phyloP scores from a whole-genome alignment of 1,140 invertebrate genomes.

The Bombus sylvicola region DNA sequence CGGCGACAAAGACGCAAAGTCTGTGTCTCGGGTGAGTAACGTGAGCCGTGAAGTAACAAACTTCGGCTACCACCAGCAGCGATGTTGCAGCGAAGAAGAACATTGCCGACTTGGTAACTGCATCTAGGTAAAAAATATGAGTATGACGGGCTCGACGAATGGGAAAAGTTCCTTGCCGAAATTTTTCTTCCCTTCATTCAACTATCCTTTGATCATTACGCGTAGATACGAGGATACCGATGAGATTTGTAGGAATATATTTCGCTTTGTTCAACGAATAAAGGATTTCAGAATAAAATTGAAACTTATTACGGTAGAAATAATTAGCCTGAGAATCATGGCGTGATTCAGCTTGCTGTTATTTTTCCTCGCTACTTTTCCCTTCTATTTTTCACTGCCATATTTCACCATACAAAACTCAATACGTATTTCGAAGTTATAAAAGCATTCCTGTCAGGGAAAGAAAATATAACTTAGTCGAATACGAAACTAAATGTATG shows the following conservation, averaged over 20 bases:
- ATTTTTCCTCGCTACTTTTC: no score
- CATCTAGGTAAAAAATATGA: slow-evolving; percentile 82
- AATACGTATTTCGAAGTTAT: no score
- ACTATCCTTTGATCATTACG: background rate
- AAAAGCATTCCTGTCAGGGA: no score
- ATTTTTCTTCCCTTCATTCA: background rate
- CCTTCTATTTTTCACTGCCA: no score
- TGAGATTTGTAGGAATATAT: background rate
- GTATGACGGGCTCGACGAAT: slow-evolving; percentile 28
- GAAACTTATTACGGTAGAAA: background rate
- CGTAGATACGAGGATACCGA: background rate
- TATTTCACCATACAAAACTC: no score
- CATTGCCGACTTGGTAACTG: slow-evolving; percentile 87
- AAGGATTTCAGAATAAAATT: background rate
- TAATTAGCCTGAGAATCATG: no score
- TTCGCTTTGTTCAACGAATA: background rate
- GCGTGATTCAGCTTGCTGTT: no score
- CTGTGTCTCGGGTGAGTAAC: slow-evolving; percentile 82
- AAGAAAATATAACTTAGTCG: no score
- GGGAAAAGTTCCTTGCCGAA: slow-evolving; percentile 17
- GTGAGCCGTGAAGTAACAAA: slow-evolving; percentile 86
- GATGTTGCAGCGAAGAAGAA: slow-evolving; percentile 86
- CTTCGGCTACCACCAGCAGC: slow-evolving; percentile 85
- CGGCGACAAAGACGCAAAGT: slow-evolving; percentile 86
- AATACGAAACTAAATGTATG: no score